A percentile compares a stretch with the other conserved stretches of the same genome.
Conservation (phyloP, 2,888 invertebrate genomes). For the Pterostichus madidus region DNA sequence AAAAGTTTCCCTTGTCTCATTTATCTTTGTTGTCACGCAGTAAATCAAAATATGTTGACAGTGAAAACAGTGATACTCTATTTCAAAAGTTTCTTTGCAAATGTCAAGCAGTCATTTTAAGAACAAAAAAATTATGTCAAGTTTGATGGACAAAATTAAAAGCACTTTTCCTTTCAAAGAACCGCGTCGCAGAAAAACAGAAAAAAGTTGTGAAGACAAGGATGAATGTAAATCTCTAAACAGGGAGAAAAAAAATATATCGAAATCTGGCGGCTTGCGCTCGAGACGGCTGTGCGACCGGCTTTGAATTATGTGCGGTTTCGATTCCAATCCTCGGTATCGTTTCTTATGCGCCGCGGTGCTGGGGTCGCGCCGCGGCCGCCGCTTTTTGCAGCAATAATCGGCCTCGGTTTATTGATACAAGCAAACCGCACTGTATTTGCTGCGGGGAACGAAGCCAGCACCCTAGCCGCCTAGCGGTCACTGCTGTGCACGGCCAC, state of each 20-base stretch:
- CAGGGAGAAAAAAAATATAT: slow-evolving; percentile 59
- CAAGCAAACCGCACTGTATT: slow-evolving; percentile 59
- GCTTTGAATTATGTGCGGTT: slow-evolving; percentile 66
- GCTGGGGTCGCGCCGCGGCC: slow-evolving; percentile 1
- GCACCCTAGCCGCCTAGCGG: not conserved
- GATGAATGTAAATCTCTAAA: slow-evolving; percentile 57
- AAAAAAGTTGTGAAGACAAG: slow-evolving; percentile 43
- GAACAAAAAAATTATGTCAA: slow-evolving; percentile 54
- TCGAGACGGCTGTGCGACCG: slow-evolving; percentile 20
- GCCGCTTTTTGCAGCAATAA: slow-evolving; percentile 62
- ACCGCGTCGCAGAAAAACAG: slow-evolving; percentile 3
- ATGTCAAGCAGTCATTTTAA: slow-evolving; percentile 55
- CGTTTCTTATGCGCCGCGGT: slow-evolving; percentile 61
- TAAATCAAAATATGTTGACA: slow-evolving; percentile 60
- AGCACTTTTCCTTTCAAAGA: slow-evolving; percentile 41
- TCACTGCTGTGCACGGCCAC: not conserved
- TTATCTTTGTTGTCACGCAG: slow-evolving; percentile 57
- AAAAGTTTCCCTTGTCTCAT: slow-evolving; percentile 53
- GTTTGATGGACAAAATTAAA: slow-evolving; percentile 57
- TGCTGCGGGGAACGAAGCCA: slow-evolving; percentile 35
- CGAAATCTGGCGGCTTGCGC: slow-evolving; percentile 53
- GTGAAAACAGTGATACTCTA: slow-evolving; percentile 47
- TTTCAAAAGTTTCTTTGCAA: slow-evolving; percentile 49
- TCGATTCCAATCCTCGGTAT: slow-evolving; percentile 61
- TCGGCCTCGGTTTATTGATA: slow-evolving; percentile 63